phyloP scores from a whole-genome alignment of 2,113 vertebrate genomes.

The Platysternon megacephalum region DNA sequence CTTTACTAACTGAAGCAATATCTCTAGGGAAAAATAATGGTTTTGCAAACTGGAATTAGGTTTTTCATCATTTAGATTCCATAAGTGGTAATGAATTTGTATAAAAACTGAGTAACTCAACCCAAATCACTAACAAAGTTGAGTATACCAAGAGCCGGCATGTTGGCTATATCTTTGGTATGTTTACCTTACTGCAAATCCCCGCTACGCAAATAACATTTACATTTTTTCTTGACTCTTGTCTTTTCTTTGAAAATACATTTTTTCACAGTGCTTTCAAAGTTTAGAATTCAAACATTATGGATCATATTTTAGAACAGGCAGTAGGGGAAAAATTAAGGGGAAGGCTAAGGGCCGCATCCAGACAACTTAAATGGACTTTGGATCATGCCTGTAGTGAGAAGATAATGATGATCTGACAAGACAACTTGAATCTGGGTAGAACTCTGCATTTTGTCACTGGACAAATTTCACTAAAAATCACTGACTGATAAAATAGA shows the following conservation, averaged over 20 bases:
- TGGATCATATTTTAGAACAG: neutral
- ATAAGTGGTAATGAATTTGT: neutral
- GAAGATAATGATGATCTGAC: neutral
- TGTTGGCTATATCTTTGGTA: neutral
- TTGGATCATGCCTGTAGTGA: neutral
- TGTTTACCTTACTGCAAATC: neutral
- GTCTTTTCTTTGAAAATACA: fast-evolving
- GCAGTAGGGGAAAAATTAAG: neutral
- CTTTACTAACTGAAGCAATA: neutral
- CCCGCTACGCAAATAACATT: neutral
- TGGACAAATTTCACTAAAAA: neutral
- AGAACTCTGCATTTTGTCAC: neutral
- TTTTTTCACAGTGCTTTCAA: neutral
- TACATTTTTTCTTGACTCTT: neutral
- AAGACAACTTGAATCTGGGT: neutral
- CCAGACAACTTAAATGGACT: neutral
- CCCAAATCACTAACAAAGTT: neutral
- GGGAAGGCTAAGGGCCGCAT: neutral
- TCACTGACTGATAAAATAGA: neutral
- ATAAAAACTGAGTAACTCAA: neutral
- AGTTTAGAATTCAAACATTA: neutral
- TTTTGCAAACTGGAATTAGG: neutral
- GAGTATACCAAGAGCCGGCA: neutral
- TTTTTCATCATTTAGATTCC: neutral
- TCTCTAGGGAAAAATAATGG: neutral